phyloP scores from a whole-genome alignment of 2,888 invertebrate species.

The Allacma fusca region DNA sequence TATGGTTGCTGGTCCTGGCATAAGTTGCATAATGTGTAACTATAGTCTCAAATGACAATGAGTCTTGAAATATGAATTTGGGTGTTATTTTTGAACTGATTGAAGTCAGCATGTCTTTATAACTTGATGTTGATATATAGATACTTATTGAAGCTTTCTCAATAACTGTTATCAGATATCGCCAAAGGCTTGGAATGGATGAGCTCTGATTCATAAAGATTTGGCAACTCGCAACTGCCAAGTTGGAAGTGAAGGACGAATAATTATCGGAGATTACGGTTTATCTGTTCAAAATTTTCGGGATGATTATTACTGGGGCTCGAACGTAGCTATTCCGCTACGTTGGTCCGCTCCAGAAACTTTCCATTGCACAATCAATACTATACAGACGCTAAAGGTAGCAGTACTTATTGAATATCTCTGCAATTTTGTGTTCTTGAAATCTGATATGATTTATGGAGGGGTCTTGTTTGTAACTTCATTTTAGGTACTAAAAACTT shows the following conservation, averaged over 20 bases:
- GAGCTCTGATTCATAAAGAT: conserved; percentile 71
- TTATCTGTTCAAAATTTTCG: conserved; percentile 66
- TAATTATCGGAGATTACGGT: conserved; percentile 82
- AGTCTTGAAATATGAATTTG: no score
- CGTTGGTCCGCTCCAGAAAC: conserved; percentile 80
- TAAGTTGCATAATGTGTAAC: no score
- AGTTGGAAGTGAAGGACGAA: conserved; percentile 73
- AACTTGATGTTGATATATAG: no score
- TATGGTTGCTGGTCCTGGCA: no score
- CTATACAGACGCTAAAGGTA: conserved; percentile 70
- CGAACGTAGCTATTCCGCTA: conserved; percentile 72
- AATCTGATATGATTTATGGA: no score
- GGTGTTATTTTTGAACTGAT: no score
- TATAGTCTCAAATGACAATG: no score
- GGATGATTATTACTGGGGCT: conserved; percentile 74
- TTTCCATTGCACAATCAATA: conserved; percentile 71
- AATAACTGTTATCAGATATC: no score
- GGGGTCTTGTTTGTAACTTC: no score
- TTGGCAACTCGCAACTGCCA: conserved; percentile 73
- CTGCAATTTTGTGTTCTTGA: no score
- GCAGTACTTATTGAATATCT: background rate
- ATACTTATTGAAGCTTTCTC: no score
- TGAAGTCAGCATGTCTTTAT: no score
- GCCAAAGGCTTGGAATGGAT: conserved; percentile 77
- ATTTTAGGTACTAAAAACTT: conserved; percentile 69